Evolutionary conservation across 2,113 vertebrate genomes (phyloP), one percentile per base, ranked within the genome.

Genomic region (Arizona elegans): DNA sequence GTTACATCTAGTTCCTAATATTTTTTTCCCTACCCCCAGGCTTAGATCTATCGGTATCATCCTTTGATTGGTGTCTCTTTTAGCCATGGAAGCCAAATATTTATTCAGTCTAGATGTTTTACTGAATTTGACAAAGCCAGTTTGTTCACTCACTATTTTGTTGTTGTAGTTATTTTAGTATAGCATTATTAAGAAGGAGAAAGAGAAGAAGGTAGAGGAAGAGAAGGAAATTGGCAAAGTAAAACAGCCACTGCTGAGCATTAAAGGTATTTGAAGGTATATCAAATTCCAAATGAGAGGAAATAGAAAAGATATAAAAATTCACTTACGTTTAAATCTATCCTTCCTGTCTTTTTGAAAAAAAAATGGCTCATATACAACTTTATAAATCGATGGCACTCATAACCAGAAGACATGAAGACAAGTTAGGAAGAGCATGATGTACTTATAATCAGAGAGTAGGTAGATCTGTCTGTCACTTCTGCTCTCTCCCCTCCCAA

Each of bases 171-270:
- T 70, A 33, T 89, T 89, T 89, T 23, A 53, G 2, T 38, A 81
- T 19, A 81, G 15, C n/a, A 38, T 81, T n/a, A n/a, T 70, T 38
- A 81, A 47, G 12, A n/a, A 21, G 3, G 24, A 21, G 10, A 50
- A 11, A 55, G 5, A 62, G 8, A 29, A 24, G 19, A 23, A 33
- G 1, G 54, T 13, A 24, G 12, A 50, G 12, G 6, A 38, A 19
- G 11, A 85, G 23, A 81, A 47, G 58, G 26, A 65, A 87, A 87
- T 17, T 92, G 86, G 47, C 58, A 96, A 93, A 8, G 91, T 24
- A 59, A 50, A 58, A 2, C 9, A 21, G 21, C 70, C 90, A 88
- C 29, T 52, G 13, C 9, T 92, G 87, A 85, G 23, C 54, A 65
- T 33, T 75, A 52, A 70, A 56, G 8, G 1, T 47, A 56, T 50